Evolutionary conservation across 2,888 invertebrate genomes (phyloP).

Genomic region (Dioctria linearis): DNA sequence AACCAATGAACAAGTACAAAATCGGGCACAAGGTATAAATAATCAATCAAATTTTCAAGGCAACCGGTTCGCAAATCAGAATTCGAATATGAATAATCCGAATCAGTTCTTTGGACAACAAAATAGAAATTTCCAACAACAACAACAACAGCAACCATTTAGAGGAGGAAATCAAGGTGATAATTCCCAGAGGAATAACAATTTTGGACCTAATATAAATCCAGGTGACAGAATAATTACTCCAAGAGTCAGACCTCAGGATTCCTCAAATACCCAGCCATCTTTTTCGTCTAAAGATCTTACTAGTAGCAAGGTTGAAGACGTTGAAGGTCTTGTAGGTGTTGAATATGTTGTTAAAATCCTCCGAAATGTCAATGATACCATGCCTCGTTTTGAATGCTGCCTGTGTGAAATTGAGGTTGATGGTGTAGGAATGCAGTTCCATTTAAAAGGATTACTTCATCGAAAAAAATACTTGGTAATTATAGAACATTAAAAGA

Average conservation of each 20-base stretch:
- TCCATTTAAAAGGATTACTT: slow-evolving; percentile 83
- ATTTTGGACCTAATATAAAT: not conserved
- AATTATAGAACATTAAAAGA: slow-evolving; percentile 19
- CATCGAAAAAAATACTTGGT: slow-evolving; percentile 82
- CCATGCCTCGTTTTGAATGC: slow-evolving; percentile 82
- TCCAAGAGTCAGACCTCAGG: slow-evolving; percentile 45
- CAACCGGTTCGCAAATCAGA: not conserved
- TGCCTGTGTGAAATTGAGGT: slow-evolving; percentile 83
- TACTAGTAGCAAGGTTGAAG: slow-evolving; percentile 14
- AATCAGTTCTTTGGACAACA: not conserved
- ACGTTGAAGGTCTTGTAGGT: slow-evolving; percentile 73
- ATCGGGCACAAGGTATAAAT: not conserved
- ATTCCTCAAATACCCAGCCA: slow-evolving; percentile 3
- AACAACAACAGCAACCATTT: not conserved
- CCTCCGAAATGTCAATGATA: slow-evolving; percentile 75
- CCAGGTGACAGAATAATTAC: slow-evolving; percentile 4
- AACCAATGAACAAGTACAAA: not conserved
- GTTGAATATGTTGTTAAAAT: slow-evolving; percentile 86
- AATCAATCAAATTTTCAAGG: not conserved
- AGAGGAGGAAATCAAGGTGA: not conserved
- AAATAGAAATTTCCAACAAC: not conserved
- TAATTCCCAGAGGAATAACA: not conserved
- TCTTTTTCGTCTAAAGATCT: slow-evolving; percentile 36
- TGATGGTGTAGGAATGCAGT: slow-evolving; percentile 82
- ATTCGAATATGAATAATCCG: not conserved